Evolutionary conservation across 2,113 vertebrate species (phyloP), one percentile per base, ranked within the genome.

Genomic region (Carassius carassius): DNA sequence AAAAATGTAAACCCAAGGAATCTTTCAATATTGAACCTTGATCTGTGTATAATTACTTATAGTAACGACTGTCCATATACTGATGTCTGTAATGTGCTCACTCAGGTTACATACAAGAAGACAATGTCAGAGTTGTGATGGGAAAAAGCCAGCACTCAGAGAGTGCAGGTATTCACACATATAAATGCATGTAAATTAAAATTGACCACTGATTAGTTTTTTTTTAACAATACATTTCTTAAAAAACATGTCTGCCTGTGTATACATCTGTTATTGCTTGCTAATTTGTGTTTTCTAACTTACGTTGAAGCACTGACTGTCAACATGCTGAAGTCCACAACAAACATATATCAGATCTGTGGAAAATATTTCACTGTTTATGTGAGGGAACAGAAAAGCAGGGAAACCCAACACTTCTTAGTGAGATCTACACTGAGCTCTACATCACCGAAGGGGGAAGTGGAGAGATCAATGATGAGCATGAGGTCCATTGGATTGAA

Each of bases 401-500:
- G 25, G 44, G 81, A 1, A 13, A 12, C 13, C 21, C n/a, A 32
- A 25, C 6, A 47, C 35, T 25, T 5, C 69, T 83, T 3, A 41
- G 47, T 19, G 78, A 81, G 14, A 67, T 49, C 23, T 81, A 81
- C 17, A 81, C 78, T 67, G 41, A 81, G 41, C 54, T 75, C 14
- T 63, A 75, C 41, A 75, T 83, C 14, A 83, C 82, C 32, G 82
- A 83, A 63, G n/a, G 70, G 7, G 37, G n/a, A 49, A 10, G 37
- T 74, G 63, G 19, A 51, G 62, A 77, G 6, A 13, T 85, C 14
- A 85, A 25, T 23, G 8, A 29, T 37, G 62, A 85, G 19, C 83
- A 85, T 69, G 83, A 72, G 75, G 19, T 70, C 21, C 44, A 63
- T 23, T 25, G n/a, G 65, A 78, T 78, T 70, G 83, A 81, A 51